Conservation (phyloP, 2,113 vertebrate genomes). For the Pagrus major region DNA sequence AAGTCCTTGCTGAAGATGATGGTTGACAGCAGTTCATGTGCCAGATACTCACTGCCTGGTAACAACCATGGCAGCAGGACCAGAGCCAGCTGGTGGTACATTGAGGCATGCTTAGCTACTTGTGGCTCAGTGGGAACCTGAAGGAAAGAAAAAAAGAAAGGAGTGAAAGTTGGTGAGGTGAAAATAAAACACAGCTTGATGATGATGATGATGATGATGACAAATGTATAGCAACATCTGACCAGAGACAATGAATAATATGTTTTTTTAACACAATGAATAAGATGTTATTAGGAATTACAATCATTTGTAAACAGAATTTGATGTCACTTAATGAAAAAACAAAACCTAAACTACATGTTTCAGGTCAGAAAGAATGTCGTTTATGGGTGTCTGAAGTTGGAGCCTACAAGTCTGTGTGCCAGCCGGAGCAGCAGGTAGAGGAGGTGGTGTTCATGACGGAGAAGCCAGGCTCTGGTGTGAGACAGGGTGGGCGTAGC, state of each 20-base stretch:
- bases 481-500: constrained; percentile 85
- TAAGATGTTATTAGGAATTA: too few species aligned
- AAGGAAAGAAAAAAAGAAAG: neutral
- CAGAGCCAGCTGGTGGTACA: constrained; percentile 90
- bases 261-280: neutral
- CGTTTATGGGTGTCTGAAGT: neutral
- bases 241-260: too few species aligned
- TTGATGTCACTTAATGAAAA: neutral
- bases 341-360: neutral
- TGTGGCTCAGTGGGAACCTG: constrained; percentile 85
- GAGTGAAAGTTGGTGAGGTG: neutral
- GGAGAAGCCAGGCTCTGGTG: constrained; percentile 88
- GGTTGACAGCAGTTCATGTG: constrained; percentile 87
- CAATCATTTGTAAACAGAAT: neutral
- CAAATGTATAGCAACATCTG: neutral
- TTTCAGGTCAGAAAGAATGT: neutral
- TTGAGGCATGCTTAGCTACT: constrained; percentile 80
- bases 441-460: constrained; percentile 93
- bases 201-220: too few species aligned
- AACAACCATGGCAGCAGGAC: constrained; percentile 89
- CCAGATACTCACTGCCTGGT: constrained; percentile 93
- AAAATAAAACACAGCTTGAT: neutral
- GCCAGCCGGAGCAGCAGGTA: constrained; percentile 88
- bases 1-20: constrained; percentile 91
- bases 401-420: constrained; percentile 84